Percentiles rank a stretch among this genome's conserved stretches.
phyloP scores from a whole-genome alignment of 2,113 vertebrate species.

The Paraplagusia blochii region DNA sequence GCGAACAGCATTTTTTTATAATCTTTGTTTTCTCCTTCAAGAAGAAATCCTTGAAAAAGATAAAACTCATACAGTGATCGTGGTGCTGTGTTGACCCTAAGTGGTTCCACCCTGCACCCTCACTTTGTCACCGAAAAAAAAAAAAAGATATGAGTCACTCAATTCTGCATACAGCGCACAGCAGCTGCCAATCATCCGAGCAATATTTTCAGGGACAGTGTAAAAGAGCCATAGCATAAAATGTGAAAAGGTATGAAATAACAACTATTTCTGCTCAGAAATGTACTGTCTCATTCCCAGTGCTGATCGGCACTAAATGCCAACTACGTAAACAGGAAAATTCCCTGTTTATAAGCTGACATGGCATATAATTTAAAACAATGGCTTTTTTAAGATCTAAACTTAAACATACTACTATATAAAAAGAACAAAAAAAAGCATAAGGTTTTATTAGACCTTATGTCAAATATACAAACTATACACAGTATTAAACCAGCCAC shows the following conservation, averaged over 20 bases:
- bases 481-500: too few species aligned
- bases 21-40: background rate
- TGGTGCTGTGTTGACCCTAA: background rate
- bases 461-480: too few species aligned
- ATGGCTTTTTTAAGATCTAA: too few species aligned
- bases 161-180: background rate
- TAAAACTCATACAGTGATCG: background rate
- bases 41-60: background rate
- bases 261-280: background rate
- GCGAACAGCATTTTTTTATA: background rate
- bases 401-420: too few species aligned
- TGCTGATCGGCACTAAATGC: background rate
- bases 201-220: background rate
- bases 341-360: too few species aligned
- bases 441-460: too few species aligned
- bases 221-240: background rate
- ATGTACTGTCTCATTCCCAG: background rate
- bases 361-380: too few species aligned
- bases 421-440: too few species aligned
- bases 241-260: background rate
- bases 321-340: too few species aligned
- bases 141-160: conserved; percentile 15
- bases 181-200: background rate
- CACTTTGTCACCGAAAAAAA: background rate
- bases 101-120: background rate